Conservation (phyloP, 1,140 invertebrate species). For the Phortica variegata region DNA sequence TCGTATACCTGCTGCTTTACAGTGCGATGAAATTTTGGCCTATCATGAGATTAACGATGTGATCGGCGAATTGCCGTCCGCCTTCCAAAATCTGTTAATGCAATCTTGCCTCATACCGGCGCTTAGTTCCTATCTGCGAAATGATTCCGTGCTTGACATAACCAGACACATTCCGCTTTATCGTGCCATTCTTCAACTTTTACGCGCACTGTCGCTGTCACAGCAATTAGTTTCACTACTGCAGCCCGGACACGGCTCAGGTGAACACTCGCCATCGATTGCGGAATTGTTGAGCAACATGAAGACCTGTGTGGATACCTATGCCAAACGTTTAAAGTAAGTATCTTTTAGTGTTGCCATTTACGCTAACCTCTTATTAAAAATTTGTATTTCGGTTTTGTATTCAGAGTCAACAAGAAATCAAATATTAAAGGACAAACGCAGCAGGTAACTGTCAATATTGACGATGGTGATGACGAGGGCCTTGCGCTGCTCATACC, state of each 20-base stretch:
- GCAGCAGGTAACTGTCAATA: conserved; percentile 49
- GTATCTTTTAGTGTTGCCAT: too few species aligned
- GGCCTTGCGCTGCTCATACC: conserved; percentile 84
- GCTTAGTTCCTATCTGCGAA: conserved; percentile 86
- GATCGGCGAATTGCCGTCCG: conserved; percentile 62
- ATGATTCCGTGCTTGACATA: conserved; percentile 95
- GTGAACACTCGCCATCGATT: conserved; percentile 60
- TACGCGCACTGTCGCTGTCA: conserved; percentile 76
- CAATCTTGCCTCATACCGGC: conserved; percentile 84
- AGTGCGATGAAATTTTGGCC: conserved; percentile 49
- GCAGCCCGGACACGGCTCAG: conserved; percentile 60
- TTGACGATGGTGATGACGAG: conserved; percentile 69
- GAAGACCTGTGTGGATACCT: conserved; percentile 88
- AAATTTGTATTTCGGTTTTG: not conserved
- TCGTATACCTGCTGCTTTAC: conserved; percentile 60
- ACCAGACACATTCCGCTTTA: conserved; percentile 91
- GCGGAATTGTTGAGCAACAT: conserved; percentile 77
- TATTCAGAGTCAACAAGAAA: conserved; percentile 56
- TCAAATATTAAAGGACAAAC: conserved; percentile 56
- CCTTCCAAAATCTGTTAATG: conserved; percentile 75
- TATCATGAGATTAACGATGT: conserved; percentile 53
- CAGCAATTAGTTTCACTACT: conserved; percentile 68
- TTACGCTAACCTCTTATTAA: too few species aligned
- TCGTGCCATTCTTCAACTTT: conserved; percentile 76
- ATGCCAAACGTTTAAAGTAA: conserved; percentile 79